Conservation (phyloP, 2,113 vertebrate species). For the Serinus canaria region DNA sequence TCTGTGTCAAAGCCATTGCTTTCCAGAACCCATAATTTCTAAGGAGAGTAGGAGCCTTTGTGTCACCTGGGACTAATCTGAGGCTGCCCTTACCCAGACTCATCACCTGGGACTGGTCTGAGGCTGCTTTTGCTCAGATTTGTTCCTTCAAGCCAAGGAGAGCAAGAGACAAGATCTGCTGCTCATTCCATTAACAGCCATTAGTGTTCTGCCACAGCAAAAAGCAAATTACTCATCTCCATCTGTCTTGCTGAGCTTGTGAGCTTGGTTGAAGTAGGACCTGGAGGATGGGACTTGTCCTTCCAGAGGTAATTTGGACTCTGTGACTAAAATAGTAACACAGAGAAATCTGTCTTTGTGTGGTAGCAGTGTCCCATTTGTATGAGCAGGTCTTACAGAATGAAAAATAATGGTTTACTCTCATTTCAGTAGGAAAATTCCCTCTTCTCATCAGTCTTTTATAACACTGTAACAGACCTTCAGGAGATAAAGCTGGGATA, state of each 20-base stretch:
- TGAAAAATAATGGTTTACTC: conserved; percentile 33
- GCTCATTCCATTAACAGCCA: not conserved
- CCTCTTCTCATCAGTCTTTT: conserved; percentile 38
- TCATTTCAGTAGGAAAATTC: conserved; percentile 43
- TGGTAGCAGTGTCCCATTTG: not conserved
- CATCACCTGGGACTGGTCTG: accelerated
- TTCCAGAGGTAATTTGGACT: conserved; percentile 16
- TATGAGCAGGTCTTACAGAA: not conserved
- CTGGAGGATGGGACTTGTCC: not conserved
- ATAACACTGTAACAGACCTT: not conserved
- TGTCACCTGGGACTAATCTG: accelerated
- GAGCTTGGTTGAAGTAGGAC: not conserved
- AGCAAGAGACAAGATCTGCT: not conserved
- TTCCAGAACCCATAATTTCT: not conserved
- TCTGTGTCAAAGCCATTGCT: no score
- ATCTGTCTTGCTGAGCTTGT: accelerated
- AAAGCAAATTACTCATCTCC: not conserved
- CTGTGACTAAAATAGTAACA: not conserved
- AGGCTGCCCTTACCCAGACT: not conserved
- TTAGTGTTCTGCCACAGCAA: not conserved
- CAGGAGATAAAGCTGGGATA: conserved; percentile 2
- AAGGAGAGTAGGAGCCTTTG: not conserved
- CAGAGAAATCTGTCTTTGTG: not conserved
- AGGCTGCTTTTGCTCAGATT: not conserved
- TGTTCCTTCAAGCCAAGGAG: not conserved